Conservation (phyloP, 2,113 vertebrate species). For the Scomber colias region DNA sequence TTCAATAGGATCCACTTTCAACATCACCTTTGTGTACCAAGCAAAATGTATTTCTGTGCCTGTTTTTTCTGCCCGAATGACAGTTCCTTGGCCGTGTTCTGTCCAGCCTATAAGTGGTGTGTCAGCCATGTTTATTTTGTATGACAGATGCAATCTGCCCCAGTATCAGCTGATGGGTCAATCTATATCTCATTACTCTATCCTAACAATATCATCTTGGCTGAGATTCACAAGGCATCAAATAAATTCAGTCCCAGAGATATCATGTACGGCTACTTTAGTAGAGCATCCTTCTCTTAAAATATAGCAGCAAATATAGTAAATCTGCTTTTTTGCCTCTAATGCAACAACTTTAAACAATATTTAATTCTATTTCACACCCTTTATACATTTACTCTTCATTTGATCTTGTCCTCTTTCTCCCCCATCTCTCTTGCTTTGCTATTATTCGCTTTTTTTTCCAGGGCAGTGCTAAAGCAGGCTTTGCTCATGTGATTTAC, state of each 20-base stretch:
- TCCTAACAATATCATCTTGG: slow-evolving; percentile 70
- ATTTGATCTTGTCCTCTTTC: slow-evolving; percentile 45
- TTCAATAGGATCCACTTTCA: slow-evolving; percentile 16
- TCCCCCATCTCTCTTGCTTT: slow-evolving; percentile 14
- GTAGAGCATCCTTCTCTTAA: background rate
- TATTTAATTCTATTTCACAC: slow-evolving; percentile 52
- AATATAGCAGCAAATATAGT: slow-evolving; percentile 15
- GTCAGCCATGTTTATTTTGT: slow-evolving; percentile 73
- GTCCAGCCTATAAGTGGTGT: slow-evolving; percentile 51
- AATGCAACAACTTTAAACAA: slow-evolving; percentile 36
- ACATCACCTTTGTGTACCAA: slow-evolving; percentile 40
- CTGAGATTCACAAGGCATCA: slow-evolving; percentile 46
- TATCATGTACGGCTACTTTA: slow-evolving; percentile 30
- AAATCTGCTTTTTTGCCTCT: slow-evolving; percentile 15
- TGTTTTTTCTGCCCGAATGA: slow-evolving; percentile 49
- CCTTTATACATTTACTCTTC: slow-evolving; percentile 42
- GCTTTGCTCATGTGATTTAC: slow-evolving; percentile 86
- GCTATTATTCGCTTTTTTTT: slow-evolving; percentile 57
- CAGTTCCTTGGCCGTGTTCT: slow-evolving; percentile 52
- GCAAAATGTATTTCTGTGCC: slow-evolving; percentile 35
- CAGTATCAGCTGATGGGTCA: slow-evolving; percentile 71
- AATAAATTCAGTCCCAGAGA: slow-evolving; percentile 34
- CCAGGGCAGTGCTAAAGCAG: slow-evolving; percentile 58
- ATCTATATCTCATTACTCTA: slow-evolving; percentile 82
- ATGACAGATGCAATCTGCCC: slow-evolving; percentile 76